A percentile compares a stretch with the other conserved stretches of the same genome.
Conservation (phyloP, 2,797 vertebrate genomes). For the Benthosema pterotum region DNA sequence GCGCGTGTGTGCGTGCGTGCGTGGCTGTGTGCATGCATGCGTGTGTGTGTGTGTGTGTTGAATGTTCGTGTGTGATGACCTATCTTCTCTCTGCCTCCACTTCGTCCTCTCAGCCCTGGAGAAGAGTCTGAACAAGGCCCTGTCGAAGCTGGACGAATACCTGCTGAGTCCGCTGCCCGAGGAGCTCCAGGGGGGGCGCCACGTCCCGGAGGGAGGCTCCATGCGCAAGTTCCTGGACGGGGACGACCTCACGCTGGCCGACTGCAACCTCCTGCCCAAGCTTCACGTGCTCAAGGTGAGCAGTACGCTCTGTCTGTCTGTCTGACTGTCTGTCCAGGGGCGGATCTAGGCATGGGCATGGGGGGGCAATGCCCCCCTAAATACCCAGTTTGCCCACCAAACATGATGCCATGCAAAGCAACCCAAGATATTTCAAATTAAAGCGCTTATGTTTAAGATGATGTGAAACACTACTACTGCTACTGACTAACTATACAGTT, state of each 20-base stretch:
- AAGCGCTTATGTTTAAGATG: no score
- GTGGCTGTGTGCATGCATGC: slow-evolving; percentile 16
- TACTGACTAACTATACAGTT: no score
- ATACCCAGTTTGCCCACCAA: no score
- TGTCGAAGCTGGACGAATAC: slow-evolving; percentile 90
- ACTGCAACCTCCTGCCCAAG: slow-evolving; percentile 98
- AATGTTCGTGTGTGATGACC: slow-evolving; percentile 18
- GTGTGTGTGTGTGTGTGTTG: slow-evolving; percentile 13
- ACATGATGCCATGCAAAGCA: no score
- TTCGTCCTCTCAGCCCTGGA: slow-evolving; percentile 82
- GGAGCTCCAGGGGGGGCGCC: slow-evolving; percentile 79
- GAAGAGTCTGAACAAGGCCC: slow-evolving; percentile 86
- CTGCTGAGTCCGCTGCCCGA: slow-evolving; percentile 85
- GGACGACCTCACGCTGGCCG: slow-evolving; percentile 91
- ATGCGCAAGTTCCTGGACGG: slow-evolving; percentile 92
- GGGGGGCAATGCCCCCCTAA: no score
- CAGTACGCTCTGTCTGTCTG: no score
- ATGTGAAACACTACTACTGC: no score
- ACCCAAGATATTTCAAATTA: no score
- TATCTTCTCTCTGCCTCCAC: not conserved
- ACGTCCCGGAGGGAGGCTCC: slow-evolving; percentile 77
- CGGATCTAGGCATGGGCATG: no score
- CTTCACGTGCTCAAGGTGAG: slow-evolving; percentile 83
- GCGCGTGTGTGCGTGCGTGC: not conserved
- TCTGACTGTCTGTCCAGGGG: no score